phyloP scores from a whole-genome alignment of 2,888 invertebrate genomes.

The Agonopterix subpropinquella region DNA sequence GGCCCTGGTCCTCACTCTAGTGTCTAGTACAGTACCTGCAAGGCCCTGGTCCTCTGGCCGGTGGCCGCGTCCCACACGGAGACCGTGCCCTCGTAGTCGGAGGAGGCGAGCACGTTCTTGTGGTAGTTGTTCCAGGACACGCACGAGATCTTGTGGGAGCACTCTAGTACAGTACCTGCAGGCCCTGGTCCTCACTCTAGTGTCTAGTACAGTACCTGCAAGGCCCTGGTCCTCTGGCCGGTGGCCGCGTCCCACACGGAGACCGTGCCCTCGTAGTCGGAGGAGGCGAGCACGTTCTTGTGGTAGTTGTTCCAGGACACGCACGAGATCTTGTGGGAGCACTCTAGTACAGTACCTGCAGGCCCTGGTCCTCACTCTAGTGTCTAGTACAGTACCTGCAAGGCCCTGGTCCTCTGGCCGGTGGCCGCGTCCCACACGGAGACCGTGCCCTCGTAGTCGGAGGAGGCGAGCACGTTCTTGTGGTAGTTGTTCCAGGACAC shows the following conservation, averaged over 20 bases:
- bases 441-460: constrained; percentile 96
- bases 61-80: too few species aligned
- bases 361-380: too few species aligned
- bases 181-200: neutral
- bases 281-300: constrained; percentile 91
- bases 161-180: too few species aligned
- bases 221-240: constrained; percentile 84
- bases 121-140: too few species aligned
- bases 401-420: constrained; percentile 1
- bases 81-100: too few species aligned
- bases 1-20: constrained; percentile 1
- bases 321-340: too few species aligned
- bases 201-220: constrained; percentile 39
- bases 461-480: constrained; percentile 87
- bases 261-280: constrained; percentile 96
- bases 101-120: too few species aligned
- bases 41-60: constrained; percentile 90
- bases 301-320: too few species aligned
- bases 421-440: constrained; percentile 94
- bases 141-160: too few species aligned
- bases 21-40: constrained; percentile 39
- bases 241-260: constrained; percentile 94
- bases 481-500: constrained; percentile 96
- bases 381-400: constrained; percentile 40
- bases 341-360: too few species aligned